Conservation (phyloP, 2,888 invertebrate species). For the Cantharis rustica region DNA sequence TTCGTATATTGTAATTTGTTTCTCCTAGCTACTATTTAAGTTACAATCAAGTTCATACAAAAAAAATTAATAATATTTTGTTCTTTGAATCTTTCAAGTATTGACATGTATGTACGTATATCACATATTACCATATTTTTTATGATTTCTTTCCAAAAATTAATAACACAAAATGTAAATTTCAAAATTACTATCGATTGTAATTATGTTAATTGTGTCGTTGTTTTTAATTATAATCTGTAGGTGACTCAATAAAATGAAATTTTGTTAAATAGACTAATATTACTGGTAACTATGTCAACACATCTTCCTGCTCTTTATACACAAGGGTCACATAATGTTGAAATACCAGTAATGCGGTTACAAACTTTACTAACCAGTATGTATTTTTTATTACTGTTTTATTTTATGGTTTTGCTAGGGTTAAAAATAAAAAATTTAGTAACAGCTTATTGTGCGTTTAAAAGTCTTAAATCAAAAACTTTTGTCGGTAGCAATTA, state of each 20-base stretch:
- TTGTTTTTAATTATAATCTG: background rate
- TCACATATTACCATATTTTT: too few relatives aligned
- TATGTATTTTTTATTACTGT: conserved; percentile 38
- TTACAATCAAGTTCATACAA: background rate
- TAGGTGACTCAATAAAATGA: conserved; percentile 3
- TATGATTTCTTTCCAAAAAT: background rate
- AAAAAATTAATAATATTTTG: background rate
- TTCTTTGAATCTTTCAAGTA: too few relatives aligned
- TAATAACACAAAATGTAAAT: background rate
- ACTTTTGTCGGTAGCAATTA: conserved; percentile 5
- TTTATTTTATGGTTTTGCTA: conserved; percentile 27
- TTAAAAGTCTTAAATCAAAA: conserved; percentile 13
- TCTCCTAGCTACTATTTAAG: background rate
- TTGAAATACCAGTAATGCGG: conserved; percentile 36
- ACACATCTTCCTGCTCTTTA: conserved; percentile 29
- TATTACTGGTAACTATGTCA: conserved; percentile 35
- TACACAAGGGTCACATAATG: conserved; percentile 38
- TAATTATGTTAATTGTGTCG: conserved; percentile 5
- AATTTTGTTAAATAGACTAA: conserved; percentile 35
- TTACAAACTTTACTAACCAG: conserved; percentile 38
- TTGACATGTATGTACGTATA: too few relatives aligned
- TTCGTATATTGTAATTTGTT: background rate
- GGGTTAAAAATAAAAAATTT: conserved; percentile 20
- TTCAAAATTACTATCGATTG: conserved; percentile 2
- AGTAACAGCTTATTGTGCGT: conserved; percentile 15